Evolutionary conservation across 2,113 vertebrate genomes (phyloP).

Genomic region (Trachemys scripta): DNA sequence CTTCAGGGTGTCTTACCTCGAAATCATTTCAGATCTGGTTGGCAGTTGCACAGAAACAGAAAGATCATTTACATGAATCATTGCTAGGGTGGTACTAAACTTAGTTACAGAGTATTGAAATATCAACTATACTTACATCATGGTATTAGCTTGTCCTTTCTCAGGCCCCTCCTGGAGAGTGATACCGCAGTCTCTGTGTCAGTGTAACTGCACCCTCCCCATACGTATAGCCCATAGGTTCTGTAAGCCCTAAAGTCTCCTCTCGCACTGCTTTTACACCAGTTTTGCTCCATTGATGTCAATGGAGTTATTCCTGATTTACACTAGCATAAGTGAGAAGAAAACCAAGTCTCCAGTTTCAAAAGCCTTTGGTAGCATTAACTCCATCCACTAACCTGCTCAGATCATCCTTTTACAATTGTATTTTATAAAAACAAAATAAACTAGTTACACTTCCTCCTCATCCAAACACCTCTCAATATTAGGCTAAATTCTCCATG

Average conservation of each 20-base stretch:
- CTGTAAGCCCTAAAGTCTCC: neutral
- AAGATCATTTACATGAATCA: neutral
- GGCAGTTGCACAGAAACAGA: neutral
- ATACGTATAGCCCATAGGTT: neutral
- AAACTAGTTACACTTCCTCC: neutral
- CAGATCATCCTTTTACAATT: neutral
- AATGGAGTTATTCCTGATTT: neutral
- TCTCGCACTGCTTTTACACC: neutral
- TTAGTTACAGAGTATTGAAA: neutral
- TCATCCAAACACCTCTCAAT: neutral
- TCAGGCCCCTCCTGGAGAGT: neutral
- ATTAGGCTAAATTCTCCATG: neutral
- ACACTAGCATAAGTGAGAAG: neutral
- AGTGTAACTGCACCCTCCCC: no score
- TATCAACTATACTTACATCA: neutral
- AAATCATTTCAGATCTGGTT: neutral
- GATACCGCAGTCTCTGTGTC: rapidly evolving
- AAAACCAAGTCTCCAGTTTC: neutral
- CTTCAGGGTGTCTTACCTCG: neutral
- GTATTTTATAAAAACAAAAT: neutral
- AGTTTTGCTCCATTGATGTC: neutral
- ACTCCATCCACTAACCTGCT: neutral
- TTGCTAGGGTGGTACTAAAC: neutral
- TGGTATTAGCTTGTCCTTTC: neutral
- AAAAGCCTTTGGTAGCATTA: neutral